Percentiles rank a stretch among this genome's conserved stretches.
Evolutionary conservation across 2,797 vertebrate genomes (phyloP).

Genomic region (Stomatorhinus walkeri): DNA sequence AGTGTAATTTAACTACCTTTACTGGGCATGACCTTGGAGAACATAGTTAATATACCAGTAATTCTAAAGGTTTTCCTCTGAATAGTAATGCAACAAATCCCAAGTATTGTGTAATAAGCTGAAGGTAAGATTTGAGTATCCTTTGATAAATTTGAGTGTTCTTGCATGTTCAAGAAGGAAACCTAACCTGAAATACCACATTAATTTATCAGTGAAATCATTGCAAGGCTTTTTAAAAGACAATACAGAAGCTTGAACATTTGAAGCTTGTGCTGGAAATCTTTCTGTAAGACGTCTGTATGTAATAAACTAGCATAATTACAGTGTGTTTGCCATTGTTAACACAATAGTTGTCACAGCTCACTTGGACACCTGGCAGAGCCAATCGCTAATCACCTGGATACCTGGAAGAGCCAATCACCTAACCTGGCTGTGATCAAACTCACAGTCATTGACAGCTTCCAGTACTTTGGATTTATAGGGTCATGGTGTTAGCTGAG

Average conservation of each 20-base stretch:
- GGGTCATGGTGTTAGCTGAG: neutral
- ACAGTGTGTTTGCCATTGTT: neutral
- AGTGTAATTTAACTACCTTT: slow-evolving; percentile 15
- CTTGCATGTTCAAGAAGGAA: neutral
- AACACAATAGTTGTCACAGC: too few relatives aligned
- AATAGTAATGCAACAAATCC: neutral
- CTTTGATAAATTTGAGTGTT: neutral
- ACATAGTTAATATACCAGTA: neutral
- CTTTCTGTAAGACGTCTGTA: neutral
- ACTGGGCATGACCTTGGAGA: neutral
- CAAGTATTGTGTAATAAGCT: neutral
- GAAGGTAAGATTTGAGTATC: neutral
- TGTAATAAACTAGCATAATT: slow-evolving; percentile 13
- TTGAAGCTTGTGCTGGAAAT: neutral
- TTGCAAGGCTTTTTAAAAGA: neutral
- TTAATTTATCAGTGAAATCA: neutral
- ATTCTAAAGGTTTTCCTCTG: neutral
- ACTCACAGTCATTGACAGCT: neutral
- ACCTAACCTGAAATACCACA: neutral
- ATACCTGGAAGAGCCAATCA: neutral
- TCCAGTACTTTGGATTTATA: neutral
- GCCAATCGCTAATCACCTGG: neutral
- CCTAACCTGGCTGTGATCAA: neutral
- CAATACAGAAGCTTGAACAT: neutral
- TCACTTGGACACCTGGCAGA: neutral